Evolutionary conservation across 2,113 vertebrate genomes (phyloP), one percentile per base, ranked within the genome.

Genomic region (Oophaga pumilio): DNA sequence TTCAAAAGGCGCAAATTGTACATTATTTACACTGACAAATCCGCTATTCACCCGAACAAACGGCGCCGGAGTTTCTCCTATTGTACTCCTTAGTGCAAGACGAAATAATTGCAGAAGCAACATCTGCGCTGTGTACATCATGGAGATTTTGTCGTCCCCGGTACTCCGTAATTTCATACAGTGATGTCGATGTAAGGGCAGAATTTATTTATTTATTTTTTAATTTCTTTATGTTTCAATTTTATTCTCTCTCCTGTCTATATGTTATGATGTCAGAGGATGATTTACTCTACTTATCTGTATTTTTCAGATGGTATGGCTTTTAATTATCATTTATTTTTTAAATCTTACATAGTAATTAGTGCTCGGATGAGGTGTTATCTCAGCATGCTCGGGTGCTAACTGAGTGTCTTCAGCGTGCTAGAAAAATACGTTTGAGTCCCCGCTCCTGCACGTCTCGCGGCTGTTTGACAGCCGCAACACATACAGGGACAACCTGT

Each of bases 11-110:
- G 76, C n/a, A 56, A 77, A 52, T 53, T 77, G 49, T 77, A 77
- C 71, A 74, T 74, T 74, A 74, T 74, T 74, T 74, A 74, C 71
- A 74, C 17, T 26, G 71, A 50, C 71, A 74, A 74, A 74, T 50
- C 43, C 1, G 71, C 71, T 74, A 22, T 49, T 74, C 71, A 74
- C 33, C 43, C 33, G 22, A 49, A 74, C 71, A 74, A 74, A 74
- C 28, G 33, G 0, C 43, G 28, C 20, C 8, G 69, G 24, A 2
- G 13, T 73, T 73, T 49, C 1, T 17, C 17, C 18, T 74, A 14
- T 33, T 18, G 33, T 50, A 74, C 43, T 74, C 33, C 71, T 74
- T 74, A 50, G 33, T 74, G 43, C 50, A 50, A 50, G 43, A 49
- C 9, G 43, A 50, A 74, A 50, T 74, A 74, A 74, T 74, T 74